Evolutionary conservation across 1,140 invertebrate species (phyloP), one percentile per base, ranked within the genome.

Genomic region (Akabosia matsudoensis): DNA sequence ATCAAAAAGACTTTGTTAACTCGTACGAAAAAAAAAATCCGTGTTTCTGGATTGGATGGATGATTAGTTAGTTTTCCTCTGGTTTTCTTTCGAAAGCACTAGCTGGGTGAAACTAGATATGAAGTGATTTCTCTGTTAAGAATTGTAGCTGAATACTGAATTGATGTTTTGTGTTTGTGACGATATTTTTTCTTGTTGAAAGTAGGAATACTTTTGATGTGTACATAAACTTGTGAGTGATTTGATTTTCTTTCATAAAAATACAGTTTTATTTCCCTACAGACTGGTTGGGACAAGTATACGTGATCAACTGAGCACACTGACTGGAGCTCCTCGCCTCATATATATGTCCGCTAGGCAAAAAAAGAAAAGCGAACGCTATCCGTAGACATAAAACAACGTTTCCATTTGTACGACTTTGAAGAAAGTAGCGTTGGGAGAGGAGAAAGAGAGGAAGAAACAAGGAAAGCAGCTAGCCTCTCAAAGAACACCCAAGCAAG

Each of bases 261-360:
- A n/a, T n/a, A n/a, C n/a, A n/a, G n/a, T n/a, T n/a, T n/a, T 61
- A 30, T 67, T 28, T 67, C 30, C 61, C 22, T n/a, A 16, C 61
- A 16, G 61, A 67, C 61, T 22, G 61, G 13, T 67, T 67, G 31
- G 61, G 61, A 67, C 61, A 28, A 22, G 61, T 13, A 67, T 67
- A 67, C 61, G 61, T 67, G 61, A 30, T 67, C 61, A 67, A 67
- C 61, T 67, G 61, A 67, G 61, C 28, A 67, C 28, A 31, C 10
- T 67, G 24, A 30, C 61, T 10, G 22, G 61, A 24, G 4, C 22
- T 67, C 61, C n/a, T n/a, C 1, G 26, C 14, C 61, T 67, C 61
- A 67, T 67, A 67, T 67, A 67, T 67, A 67, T 61, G 54, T 67
- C 61, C 61, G 61, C 28, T 13, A 67, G 61, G 61, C 61, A 67